Base-by-base conservation (phyloP, 64 coral and sea anemone genomes). In the Pachyseris speciosa region DNA sequence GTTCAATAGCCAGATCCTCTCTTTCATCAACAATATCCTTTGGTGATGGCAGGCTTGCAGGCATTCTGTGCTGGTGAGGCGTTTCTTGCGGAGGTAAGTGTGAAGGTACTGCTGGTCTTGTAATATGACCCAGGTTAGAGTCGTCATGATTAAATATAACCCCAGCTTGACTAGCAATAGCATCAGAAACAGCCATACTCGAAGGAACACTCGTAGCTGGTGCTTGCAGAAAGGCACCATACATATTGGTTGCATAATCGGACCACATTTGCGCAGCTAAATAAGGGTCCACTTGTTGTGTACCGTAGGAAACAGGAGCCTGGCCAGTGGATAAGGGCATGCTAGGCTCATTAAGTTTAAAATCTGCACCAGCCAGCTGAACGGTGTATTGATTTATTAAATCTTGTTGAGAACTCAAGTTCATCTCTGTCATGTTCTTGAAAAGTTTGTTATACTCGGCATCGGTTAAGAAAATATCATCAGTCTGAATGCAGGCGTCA, bases 1-100 rank as follows among this genome's bases (percentile, higher is more conserved):
- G 67, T 48, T 97, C 91, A 50, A 97, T 97, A 0, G 91, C 86
- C 24, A 90, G 70, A 60, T 97, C 95, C 51, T 97, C 95, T 47
- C 91, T 67, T 69, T 97, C 95, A 28, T 97, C 95, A 27, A 97
- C 83, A 36, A 97, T 85, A 45, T 97, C 95, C 31, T 74, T 83
- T 25, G 52, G 53, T 55, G 30, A 43, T 26, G 71, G 20, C 33
- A 27, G 17, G 28, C 9, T 63, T 22, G 48, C 71, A 31, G 76
- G 9, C 17, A 48, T 59, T 42, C 61, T 31, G 49, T 73, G 81
- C 19, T 86, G 65, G 5, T 86, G 78, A 19, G 16, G 0, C 33
- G 28, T 28, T 2, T 44, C 37, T 26, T 69, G 59, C 38, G 58
- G 24, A 25, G 64, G 65, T 73, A 42, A 47, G 1, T 16, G 37